Evolutionary conservation across 2,888 invertebrate genomes (phyloP), one percentile per base, ranked within the genome.

Genomic region (Tholera decimalis): DNA sequence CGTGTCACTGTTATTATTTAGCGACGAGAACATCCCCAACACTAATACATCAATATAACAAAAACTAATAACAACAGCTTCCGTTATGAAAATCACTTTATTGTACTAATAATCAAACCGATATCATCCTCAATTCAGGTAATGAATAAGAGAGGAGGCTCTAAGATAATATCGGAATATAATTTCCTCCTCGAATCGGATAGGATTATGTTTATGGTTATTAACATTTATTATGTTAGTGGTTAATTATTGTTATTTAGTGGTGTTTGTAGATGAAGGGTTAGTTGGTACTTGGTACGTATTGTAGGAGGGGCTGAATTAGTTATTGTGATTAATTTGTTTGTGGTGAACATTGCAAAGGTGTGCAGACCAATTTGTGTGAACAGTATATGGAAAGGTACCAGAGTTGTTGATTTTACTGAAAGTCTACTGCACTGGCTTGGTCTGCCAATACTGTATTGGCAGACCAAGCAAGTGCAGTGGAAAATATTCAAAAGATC

Each of bases 81-180:
- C 78, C 75, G 77, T 78, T 60, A 70, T 71, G 74, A 80, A 77
- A 85, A 86, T 89, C 84, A 80, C 81, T 79, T 83, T 77, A 82
- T 79, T 73, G 83, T 82, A n/a, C n/a, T n/a, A 73, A 75, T 84
- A 85, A 85, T 83, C 81, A 79, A 75, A 83, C 72, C 73, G 77
- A 84, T 85, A 80, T 74, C 79, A 85, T 86, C 87, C 85, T 87
- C 89, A 88, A 87, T 83, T 85, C 20, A 61, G 85, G 86, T 90
- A 92, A 90, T 88, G 80, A 86, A 91, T 87, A 88, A 79, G 86
- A 82, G 83, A 80, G 35, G 15, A 15, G 35, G 85, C 82, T 76
- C 35, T 46, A 56, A 85, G 88, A 89, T 89, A 85, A 83, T 84
- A 89, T 89, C 88, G 68, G 59, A 80, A 83, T 80, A 85, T 87